Evolutionary conservation across 1,140 invertebrate genomes (phyloP).

Genomic region (Oscheius sp.): DNA sequence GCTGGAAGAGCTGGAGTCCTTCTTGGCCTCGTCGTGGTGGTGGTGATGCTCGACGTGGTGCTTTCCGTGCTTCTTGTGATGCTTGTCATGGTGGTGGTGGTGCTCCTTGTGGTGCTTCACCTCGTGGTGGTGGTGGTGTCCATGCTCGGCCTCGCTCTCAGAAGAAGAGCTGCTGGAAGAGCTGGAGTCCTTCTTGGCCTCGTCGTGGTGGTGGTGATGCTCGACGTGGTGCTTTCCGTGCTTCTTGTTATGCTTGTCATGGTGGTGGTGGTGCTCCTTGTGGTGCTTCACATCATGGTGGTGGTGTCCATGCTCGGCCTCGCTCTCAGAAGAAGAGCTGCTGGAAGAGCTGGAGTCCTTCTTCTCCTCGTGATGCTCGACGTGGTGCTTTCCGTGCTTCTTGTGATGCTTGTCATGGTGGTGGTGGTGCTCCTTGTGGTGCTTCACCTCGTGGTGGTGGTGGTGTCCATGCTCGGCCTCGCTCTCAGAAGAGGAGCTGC

Average conservation of each 20-base stretch:
- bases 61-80: neutral
- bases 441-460: neutral
- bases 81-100: neutral
- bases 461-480: neutral
- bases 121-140: neutral
- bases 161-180: no score
- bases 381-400: neutral
- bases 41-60: slow-evolving; percentile 4
- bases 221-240: neutral
- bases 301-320: neutral
- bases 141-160: neutral
- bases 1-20: neutral
- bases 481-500: neutral
- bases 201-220: neutral
- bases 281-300: neutral
- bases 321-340: neutral
- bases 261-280: slow-evolving; percentile 6
- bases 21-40: neutral
- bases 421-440: neutral
- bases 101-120: neutral
- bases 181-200: neutral
- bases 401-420: neutral
- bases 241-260: neutral
- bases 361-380: neutral
- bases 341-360: neutral